phyloP scores from a whole-genome alignment of 2,113 vertebrate genomes.

The Ceratotherium simum region DNA sequence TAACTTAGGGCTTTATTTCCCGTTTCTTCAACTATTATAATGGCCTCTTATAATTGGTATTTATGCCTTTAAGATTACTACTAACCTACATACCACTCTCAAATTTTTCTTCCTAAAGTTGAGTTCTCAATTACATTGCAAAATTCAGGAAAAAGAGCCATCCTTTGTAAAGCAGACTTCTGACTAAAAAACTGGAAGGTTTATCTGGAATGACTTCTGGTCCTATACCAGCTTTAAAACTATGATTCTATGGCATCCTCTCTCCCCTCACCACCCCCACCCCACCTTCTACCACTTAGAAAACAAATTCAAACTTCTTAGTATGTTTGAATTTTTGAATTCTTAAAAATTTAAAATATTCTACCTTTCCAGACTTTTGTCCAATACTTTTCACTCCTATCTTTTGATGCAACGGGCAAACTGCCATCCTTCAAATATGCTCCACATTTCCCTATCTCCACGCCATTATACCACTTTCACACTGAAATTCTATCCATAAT shows the following conservation, averaged over 20 bases:
- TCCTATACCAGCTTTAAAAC: not conserved
- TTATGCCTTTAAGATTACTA: slow-evolving; percentile 37
- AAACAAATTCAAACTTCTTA: not conserved
- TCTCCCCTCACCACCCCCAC: not conserved
- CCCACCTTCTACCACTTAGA: not conserved
- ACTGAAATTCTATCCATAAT: not conserved
- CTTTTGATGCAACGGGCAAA: not conserved
- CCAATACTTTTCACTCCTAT: not conserved
- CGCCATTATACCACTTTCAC: not conserved
- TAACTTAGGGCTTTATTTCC: not conserved
- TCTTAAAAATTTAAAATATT: not conserved
- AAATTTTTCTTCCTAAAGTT: slow-evolving; percentile 40
- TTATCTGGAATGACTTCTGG: slow-evolving; percentile 16
- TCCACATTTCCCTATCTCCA: not conserved
- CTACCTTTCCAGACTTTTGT: not conserved
- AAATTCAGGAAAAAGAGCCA: not conserved
- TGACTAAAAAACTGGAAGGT: not conserved
- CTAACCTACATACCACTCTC: not conserved
- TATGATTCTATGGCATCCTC: not conserved
- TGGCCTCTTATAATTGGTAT: not conserved
- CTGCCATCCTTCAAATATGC: not conserved
- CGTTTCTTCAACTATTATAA: not conserved
- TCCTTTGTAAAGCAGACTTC: not conserved
- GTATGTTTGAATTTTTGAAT: too few relatives aligned
- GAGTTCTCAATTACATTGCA: not conserved